Evolutionary conservation across 2,888 invertebrate genomes (phyloP).

Genomic region (Molorchus minor): DNA sequence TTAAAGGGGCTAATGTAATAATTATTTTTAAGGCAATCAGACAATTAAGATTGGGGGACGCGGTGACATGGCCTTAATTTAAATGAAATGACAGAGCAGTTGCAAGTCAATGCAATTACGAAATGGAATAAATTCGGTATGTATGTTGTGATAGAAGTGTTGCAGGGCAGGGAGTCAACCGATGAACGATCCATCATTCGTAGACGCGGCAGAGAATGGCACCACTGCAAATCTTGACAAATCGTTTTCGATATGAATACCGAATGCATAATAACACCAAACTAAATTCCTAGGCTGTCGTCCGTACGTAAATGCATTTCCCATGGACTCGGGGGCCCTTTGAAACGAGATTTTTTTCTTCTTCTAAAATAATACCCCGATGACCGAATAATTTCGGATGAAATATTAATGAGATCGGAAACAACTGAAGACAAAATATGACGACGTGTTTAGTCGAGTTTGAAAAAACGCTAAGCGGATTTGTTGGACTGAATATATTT

Average conservation of each 20-base stretch:
- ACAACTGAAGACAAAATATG: conserved; percentile 37
- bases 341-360: conserved; percentile 39
- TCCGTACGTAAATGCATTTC: conserved; percentile 26
- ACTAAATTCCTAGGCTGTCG: conserved; percentile 27
- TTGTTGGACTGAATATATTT: conserved; percentile 43
- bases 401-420: conserved; percentile 42
- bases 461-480: conserved; percentile 38
- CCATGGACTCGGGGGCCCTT: conserved; percentile 29
- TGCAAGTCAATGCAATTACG: conserved; percentile 55
- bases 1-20: conserved; percentile 47
- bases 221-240: conserved; percentile 62
- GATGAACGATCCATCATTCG: conserved; percentile 59
- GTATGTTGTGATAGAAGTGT: conserved; percentile 59
- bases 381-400: conserved; percentile 39
- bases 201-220: conserved; percentile 53
- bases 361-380: conserved; percentile 31
- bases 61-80: conserved; percentile 40
- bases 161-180: conserved; percentile 57
- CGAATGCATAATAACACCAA: conserved; percentile 55
- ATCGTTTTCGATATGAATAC: conserved; percentile 62
- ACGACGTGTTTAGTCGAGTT: conserved; percentile 29
- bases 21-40: conserved; percentile 48
- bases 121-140: conserved; percentile 56
- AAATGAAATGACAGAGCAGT: conserved; percentile 47
- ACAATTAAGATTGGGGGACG: conserved; percentile 41